phyloP scores from a whole-genome alignment of 2,113 vertebrate species.

The Bagarius yarrelli region DNA sequence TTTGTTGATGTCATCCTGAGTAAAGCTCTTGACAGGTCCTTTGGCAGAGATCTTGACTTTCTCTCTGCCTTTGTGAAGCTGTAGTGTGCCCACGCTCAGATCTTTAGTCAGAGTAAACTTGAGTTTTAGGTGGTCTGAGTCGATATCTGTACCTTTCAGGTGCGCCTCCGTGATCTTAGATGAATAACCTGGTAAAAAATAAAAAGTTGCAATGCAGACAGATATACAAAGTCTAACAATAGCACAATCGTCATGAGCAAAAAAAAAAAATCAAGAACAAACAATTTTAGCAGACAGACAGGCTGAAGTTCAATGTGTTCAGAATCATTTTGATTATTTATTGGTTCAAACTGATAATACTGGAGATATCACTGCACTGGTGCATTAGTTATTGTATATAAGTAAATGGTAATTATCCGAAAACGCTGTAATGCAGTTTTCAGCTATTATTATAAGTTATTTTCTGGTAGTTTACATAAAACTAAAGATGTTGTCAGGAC shows the following conservation, averaged over 20 bases:
- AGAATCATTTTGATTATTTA: too few species aligned
- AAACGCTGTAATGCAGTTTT: not conserved
- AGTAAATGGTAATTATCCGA: not conserved
- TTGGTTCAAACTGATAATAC: too few species aligned
- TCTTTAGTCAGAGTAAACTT: conserved; percentile 82
- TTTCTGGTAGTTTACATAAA: too few species aligned
- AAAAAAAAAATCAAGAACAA: too few species aligned
- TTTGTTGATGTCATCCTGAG: conserved; percentile 87
- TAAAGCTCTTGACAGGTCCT: conserved; percentile 83
- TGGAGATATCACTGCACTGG: too few species aligned
- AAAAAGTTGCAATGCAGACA: not conserved
- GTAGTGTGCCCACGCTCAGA: conserved; percentile 73
- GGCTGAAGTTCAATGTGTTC: too few species aligned
- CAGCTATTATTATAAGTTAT: not conserved
- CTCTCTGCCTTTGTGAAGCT: conserved; percentile 61
- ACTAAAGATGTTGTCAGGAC: too few species aligned
- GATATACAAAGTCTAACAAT: not conserved
- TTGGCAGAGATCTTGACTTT: conserved; percentile 71
- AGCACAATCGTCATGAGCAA: not conserved
- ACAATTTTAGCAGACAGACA: too few species aligned
- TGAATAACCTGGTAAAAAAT: conserved; percentile 72
- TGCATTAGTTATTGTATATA: not conserved
- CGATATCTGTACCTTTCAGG: conserved; percentile 76
- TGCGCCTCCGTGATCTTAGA: conserved; percentile 84
- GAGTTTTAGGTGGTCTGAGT: conserved; percentile 73